Evolutionary conservation across 2,113 vertebrate species (phyloP), one percentile per base, ranked within the genome.

Genomic region (Dascyllus trimaculatus): DNA sequence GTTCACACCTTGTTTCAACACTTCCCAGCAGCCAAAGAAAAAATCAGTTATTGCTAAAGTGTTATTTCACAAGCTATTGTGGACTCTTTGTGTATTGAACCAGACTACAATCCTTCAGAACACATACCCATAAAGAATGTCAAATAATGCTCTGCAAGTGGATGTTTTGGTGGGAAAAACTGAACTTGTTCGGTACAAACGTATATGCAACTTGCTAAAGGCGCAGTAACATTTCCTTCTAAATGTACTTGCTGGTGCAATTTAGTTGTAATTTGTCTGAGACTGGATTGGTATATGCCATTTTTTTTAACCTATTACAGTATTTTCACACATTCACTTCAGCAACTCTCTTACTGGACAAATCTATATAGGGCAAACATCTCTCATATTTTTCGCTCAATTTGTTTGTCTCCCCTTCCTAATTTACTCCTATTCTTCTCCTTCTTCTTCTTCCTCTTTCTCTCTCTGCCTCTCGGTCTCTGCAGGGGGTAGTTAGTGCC

Each of bases 401-500:
- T 82, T 67, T 84, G 71, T 75, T 76, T 79, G 35, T 87, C 61
- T 62, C 60, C 9, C 17, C 52, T 79, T 46, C 38, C 15, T 61
- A 79, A 74, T 78, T 86, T 51, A 73, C 60, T 18, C 75, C 17
- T 26, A 24, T 25, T 25, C 32, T 48, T 51, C 29, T n/a, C 38
- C 26, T 58, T 51, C 48, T 71, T 68, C 35, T 62, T 32, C 52
- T 58, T 80, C 29, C 40, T 69, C 71, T 43, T 21, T 59, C 19
- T 8, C 7, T n/a, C 19, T 60, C 57, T 11, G 2, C 51, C 48
- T 65, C 18, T 64, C 57, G 18, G 40, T 49, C 78, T 88, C 84
- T 58, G 77, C 81, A 71, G 83, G 78, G 62, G 86, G 67, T 69
- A 82, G 72, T 85, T 85, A 72, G 75, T 72, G 32, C 26, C 75